phyloP scores from a whole-genome alignment of 2,113 vertebrate species.

The Corythaixoides concolor region DNA sequence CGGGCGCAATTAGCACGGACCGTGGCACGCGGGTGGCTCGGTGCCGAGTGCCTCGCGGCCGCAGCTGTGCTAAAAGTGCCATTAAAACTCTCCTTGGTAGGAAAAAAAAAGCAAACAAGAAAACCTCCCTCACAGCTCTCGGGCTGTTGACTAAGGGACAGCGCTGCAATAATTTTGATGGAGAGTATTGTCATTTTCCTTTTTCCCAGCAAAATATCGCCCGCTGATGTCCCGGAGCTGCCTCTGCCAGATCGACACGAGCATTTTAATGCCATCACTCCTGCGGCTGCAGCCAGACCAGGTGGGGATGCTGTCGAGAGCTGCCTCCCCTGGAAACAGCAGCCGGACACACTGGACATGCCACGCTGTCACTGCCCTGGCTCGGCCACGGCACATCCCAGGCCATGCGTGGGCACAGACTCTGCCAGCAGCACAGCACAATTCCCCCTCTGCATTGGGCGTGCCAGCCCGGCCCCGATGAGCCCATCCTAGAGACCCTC shows the following conservation, averaged over 20 bases:
- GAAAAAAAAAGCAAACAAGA: background rate
- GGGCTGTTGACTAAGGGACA: background rate
- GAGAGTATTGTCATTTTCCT: background rate
- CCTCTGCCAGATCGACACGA: background rate
- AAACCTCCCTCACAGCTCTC: background rate
- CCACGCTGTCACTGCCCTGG: fast-evolving
- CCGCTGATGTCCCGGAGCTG: background rate
- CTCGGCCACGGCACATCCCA: fast-evolving
- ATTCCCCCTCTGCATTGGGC: background rate
- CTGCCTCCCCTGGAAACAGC: background rate
- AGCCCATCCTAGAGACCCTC: too few relatives aligned
- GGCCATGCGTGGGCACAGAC: fast-evolving
- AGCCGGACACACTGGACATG: background rate
- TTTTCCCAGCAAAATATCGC: background rate
- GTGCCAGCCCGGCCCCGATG: too few relatives aligned
- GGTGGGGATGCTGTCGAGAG: background rate
- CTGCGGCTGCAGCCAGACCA: fast-evolving
- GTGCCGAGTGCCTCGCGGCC: background rate
- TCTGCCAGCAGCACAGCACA: background rate
- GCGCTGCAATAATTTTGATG: background rate
- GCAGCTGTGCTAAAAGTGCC: background rate
- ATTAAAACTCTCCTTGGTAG: background rate
- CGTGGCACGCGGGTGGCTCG: fast-evolving
- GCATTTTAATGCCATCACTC: background rate
- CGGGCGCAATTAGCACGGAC: background rate